phyloP scores from a whole-genome alignment of 2,888 invertebrate genomes.

The Danaus chrysippus region DNA sequence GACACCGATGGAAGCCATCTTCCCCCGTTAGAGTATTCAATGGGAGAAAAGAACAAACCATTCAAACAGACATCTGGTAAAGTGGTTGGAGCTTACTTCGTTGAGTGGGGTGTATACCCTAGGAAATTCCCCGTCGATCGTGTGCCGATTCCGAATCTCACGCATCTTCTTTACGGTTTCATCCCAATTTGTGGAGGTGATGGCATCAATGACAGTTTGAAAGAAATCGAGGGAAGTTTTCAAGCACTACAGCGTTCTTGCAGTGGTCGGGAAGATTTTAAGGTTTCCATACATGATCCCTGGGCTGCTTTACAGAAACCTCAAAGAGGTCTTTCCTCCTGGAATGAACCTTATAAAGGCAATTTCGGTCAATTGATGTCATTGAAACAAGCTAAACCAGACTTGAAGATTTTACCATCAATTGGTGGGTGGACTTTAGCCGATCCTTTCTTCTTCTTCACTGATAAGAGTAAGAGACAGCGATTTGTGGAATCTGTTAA shows the following conservation, averaged over 20 bases:
- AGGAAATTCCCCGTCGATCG: constrained; percentile 70
- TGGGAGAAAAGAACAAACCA: constrained; percentile 67
- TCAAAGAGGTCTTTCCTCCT: constrained; percentile 67
- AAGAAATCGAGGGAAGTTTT: constrained; percentile 74
- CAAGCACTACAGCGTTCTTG: constrained; percentile 72
- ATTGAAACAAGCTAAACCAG: constrained; percentile 68
- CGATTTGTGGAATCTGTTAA: constrained; percentile 69
- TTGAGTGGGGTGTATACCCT: constrained; percentile 74
- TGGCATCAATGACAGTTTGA: constrained; percentile 74
- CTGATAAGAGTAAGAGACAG: constrained; percentile 59
- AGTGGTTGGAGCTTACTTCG: constrained; percentile 70
- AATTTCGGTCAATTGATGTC: constrained; percentile 74
- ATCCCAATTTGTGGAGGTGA: constrained; percentile 74
- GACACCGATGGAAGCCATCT: constrained; percentile 75
- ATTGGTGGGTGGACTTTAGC: constrained; percentile 73
- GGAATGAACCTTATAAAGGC: constrained; percentile 75
- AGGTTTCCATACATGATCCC: constrained; percentile 71
- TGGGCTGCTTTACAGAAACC: constrained; percentile 75
- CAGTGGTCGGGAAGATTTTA: constrained; percentile 71
- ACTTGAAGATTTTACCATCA: constrained; percentile 68
- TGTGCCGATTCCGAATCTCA: constrained; percentile 66
- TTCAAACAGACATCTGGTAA: constrained; percentile 74
- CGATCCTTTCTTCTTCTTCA: constrained; percentile 73
- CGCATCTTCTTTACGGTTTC: constrained; percentile 70
- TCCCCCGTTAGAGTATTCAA: constrained; percentile 60